Percentiles rank a stretch among this genome's conserved stretches.
These are phyloP conservation scores for Clusia tigrina DNA, from an alignment of 2,888 invertebrate species.

Conservation along the genomic window DNA sequence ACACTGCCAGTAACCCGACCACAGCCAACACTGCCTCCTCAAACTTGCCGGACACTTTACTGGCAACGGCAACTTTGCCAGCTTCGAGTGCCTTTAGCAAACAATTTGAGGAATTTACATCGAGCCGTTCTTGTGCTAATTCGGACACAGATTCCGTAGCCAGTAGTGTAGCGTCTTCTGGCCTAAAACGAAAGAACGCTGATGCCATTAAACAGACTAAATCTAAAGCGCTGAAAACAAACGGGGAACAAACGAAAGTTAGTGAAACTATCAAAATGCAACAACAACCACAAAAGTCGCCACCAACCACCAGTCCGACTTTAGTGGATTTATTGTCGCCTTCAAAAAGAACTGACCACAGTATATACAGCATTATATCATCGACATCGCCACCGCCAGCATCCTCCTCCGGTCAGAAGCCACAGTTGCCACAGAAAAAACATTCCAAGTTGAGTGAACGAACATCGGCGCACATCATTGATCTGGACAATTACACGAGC, in stretches of 20 bases:
- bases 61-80: constrained; percentile 22
- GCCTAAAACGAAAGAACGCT: constrained; percentile 38
- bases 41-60: constrained; percentile 15
- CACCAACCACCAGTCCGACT: constrained; percentile 30
- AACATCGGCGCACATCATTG: constrained; percentile 53
- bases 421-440: constrained; percentile 38
- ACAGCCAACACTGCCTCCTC: constrained; percentile 11
- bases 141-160: constrained; percentile 58
- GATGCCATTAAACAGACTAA: constrained; percentile 21
- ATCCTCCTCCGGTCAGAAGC: constrained; percentile 19
- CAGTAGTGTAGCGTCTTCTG: constrained; percentile 49
- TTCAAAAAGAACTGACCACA: constrained; percentile 57
- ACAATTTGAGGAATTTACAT: constrained; percentile 44
- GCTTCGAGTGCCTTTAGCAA: constrained; percentile 36
- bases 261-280: constrained; percentile 12
- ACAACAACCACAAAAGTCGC: constrained; percentile 31
- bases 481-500: constrained; percentile 60
- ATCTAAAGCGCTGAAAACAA: constrained; percentile 33
- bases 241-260: background rate
- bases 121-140: constrained; percentile 47
- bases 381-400: constrained; percentile 30
- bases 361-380: constrained; percentile 55
- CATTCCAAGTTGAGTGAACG: constrained; percentile 45
- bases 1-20: constrained; percentile 6
- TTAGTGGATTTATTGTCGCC: constrained; percentile 51